Conservation (phyloP, 2,888 invertebrate genomes). For the Drymonia ruficornis region DNA sequence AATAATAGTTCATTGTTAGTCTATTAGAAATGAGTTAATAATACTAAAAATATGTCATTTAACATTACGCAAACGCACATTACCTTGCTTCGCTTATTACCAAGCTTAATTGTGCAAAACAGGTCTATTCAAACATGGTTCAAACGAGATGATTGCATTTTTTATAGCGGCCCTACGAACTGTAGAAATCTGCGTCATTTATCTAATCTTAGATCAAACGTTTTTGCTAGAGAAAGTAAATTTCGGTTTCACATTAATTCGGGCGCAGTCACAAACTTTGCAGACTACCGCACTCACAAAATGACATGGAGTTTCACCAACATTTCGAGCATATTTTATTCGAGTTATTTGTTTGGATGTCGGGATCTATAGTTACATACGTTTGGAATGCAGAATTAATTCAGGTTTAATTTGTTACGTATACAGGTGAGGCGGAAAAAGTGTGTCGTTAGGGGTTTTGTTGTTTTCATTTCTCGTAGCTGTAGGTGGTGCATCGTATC, state of each 20-base stretch:
- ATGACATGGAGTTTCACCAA: slow-evolving; percentile 26
- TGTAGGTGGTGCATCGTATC: too few relatives aligned
- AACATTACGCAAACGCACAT: slow-evolving; percentile 17
- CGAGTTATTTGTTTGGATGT: neutral
- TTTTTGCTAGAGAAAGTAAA: slow-evolving; percentile 54
- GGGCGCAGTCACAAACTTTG: slow-evolving; percentile 28
- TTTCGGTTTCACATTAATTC: slow-evolving; percentile 47
- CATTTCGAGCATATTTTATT: neutral
- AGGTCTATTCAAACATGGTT: slow-evolving; percentile 26
- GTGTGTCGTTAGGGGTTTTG: too few relatives aligned
- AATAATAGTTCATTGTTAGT: too few relatives aligned
- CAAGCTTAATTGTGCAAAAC: slow-evolving; percentile 40
- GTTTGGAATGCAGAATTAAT: too few relatives aligned
- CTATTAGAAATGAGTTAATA: neutral
- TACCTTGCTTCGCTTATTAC: slow-evolving; percentile 34
- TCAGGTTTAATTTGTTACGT: too few relatives aligned
- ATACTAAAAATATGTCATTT: slow-evolving; percentile 13
- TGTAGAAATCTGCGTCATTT: slow-evolving; percentile 34
- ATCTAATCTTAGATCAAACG: slow-evolving; percentile 58
- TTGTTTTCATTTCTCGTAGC: too few relatives aligned
- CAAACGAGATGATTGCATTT: slow-evolving; percentile 23
- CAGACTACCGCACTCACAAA: too few relatives aligned
- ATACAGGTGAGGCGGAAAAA: too few relatives aligned
- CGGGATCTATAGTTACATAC: too few relatives aligned
- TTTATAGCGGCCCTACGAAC: slow-evolving; percentile 21